Percentiles rank a stretch among this genome's conserved stretches.
Evolutionary conservation across 2,113 vertebrate genomes (phyloP).

Genomic region (Microcebus griseorufus): DNA sequence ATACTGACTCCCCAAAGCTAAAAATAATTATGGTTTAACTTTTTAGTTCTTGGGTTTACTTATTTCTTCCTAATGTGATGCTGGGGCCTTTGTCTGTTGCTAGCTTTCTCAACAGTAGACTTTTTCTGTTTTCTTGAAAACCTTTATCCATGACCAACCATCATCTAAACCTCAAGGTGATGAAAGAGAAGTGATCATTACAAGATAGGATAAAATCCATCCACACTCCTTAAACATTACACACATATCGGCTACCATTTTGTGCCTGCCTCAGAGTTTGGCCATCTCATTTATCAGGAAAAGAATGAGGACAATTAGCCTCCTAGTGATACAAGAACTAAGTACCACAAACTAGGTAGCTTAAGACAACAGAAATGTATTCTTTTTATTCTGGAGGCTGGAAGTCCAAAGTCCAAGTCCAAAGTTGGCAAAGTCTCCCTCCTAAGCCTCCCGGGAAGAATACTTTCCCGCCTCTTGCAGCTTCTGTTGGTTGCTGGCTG

Average conservation of each 20-base stretch:
- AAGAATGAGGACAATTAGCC: background rate
- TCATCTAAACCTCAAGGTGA: background rate
- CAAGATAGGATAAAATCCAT: background rate
- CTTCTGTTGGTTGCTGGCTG: background rate
- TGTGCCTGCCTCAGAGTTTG: background rate
- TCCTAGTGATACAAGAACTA: background rate
- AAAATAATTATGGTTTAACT: background rate
- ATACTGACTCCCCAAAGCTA: background rate
- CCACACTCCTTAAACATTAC: background rate
- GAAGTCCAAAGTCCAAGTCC: background rate
- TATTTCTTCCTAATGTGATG: background rate
- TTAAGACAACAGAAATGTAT: background rate
- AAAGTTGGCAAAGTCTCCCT: background rate
- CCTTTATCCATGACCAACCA: background rate
- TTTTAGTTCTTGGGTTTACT: background rate
- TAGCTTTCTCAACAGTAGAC: background rate
- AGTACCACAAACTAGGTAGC: background rate
- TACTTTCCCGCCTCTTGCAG: background rate
- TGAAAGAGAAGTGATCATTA: background rate
- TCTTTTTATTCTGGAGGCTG: background rate
- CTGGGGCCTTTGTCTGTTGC: background rate
- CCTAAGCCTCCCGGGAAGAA: background rate
- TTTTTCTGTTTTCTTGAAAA: background rate
- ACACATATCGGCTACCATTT: background rate
- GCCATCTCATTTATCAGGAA: background rate